Evolutionary conservation across 2,797 vertebrate genomes (phyloP), one percentile per base, ranked within the genome.

Genomic region (Sebastes cheni): DNA sequence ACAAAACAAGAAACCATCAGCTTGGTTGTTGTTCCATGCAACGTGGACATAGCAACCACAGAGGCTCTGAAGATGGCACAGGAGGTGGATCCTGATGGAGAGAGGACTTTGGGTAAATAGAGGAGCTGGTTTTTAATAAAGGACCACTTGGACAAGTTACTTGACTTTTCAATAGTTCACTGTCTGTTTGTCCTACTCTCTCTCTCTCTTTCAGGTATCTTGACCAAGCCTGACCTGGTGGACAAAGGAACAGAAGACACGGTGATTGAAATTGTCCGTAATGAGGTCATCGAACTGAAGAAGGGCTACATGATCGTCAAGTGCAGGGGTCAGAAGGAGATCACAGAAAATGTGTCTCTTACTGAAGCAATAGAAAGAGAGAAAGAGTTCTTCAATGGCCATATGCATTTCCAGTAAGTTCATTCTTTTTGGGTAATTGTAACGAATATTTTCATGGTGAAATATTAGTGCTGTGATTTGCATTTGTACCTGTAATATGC

Each of bases 261-360:
- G 0, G 85, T 97, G 1, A 2, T 98, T 1, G 93, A 96, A 0
- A 92, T 97, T 23, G 73, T 97, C 2, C 86, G 68, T 27, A 99
- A 99, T 75, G 83, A 91, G 1, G 74, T 97, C 42, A 91, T 96
- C 84, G 91, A 81, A 54, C 95, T 99, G 62, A 95, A 88, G 70
- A 98, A 98, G 85, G 97, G 97, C 72, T 99, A 98, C 94, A 97
- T 97, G 97, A 92, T 99, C 0, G 97, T 99, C 67, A 97, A 78
- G 89, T 98, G 98, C 82, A 92, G 97, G 2, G 97, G 97, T 36
- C 97, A 99, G 91, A 92, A 96, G 91, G 97, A 98, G 78, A 97
- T 98, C 79, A 90, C 86, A 7, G 86, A 96, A 4, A 90, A 79
- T 0, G 22, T 97, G 73, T 90, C 95, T 67, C 94, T 98, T 9